Evolutionary conservation across 2,113 vertebrate genomes (phyloP).

Genomic region (Nycticebus coucang): DNA sequence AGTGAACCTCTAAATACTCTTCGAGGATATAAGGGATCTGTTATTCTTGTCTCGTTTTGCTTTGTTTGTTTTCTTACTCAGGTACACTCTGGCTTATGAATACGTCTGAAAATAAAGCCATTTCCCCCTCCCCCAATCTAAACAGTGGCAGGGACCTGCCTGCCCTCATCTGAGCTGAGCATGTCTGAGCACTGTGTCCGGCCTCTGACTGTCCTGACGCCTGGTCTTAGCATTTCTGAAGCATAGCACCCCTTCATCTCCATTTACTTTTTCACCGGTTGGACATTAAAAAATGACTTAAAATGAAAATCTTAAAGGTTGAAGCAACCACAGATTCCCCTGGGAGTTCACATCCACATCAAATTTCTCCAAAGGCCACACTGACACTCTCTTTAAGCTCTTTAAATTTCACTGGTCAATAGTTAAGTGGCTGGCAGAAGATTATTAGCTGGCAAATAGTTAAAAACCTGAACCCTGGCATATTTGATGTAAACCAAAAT

Average conservation of each 20-base stretch:
- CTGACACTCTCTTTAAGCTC: neutral
- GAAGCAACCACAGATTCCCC: neutral
- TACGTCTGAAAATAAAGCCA: neutral
- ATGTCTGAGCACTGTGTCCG: too few species aligned
- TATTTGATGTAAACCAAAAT: neutral
- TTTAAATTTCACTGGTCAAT: neutral
- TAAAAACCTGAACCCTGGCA: neutral
- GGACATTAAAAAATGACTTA: neutral
- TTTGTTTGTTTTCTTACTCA: neutral
- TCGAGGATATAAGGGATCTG: neutral
- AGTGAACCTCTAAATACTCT: neutral
- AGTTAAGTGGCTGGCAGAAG: neutral
- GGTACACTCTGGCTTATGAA: neutral
- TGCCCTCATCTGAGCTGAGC: rapidly evolving
- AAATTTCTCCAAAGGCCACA: neutral
- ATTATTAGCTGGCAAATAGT: neutral
- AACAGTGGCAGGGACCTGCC: too few species aligned
- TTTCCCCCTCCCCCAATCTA: neutral
- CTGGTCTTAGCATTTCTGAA: neutral
- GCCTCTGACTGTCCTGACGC: neutral
- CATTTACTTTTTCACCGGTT: neutral
- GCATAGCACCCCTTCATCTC: neutral
- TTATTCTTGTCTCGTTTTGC: neutral
- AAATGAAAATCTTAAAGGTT: neutral
- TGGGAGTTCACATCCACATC: neutral